Evolutionary conservation across 2,113 vertebrate species (phyloP).

Genomic region (Andinoacara biseriatus): DNA sequence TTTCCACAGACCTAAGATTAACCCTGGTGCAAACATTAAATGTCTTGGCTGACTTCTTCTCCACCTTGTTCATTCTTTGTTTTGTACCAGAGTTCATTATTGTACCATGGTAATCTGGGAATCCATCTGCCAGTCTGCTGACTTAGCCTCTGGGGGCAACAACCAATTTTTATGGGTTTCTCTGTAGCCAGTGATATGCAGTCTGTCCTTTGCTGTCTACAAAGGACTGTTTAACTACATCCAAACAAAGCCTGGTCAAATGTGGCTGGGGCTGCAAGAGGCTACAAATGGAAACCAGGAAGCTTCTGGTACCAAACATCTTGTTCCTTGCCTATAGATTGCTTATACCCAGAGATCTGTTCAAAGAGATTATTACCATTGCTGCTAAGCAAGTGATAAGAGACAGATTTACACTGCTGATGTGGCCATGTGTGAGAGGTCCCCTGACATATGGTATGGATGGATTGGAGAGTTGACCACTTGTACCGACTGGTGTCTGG

Average conservation of each 20-base stretch:
- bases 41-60: conserved; percentile 1
- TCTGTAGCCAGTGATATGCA: neutral
- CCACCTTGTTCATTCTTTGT: conserved; percentile 4
- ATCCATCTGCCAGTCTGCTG: neutral
- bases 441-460: neutral
- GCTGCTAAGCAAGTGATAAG: neutral
- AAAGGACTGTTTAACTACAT: neutral
- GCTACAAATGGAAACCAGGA: neutral
- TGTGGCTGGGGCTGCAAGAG: neutral
- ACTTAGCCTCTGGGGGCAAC: conserved; percentile 4
- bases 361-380: neutral
- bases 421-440: neutral
- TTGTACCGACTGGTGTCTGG: conserved; percentile 1
- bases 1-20: conserved; percentile 9
- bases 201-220: neutral
- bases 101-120: neutral
- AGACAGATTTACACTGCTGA: neutral
- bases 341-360: neutral
- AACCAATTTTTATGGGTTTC: conserved; percentile 2
- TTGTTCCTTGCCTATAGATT: neutral
- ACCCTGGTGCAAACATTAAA: neutral
- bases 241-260: neutral
- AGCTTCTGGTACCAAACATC: neutral
- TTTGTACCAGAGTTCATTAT: conserved; percentile 9
- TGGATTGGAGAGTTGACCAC: conserved; percentile 1